Evolutionary conservation across 2,888 invertebrate species (phyloP).

Genomic region (Lasioglossum morio): DNA sequence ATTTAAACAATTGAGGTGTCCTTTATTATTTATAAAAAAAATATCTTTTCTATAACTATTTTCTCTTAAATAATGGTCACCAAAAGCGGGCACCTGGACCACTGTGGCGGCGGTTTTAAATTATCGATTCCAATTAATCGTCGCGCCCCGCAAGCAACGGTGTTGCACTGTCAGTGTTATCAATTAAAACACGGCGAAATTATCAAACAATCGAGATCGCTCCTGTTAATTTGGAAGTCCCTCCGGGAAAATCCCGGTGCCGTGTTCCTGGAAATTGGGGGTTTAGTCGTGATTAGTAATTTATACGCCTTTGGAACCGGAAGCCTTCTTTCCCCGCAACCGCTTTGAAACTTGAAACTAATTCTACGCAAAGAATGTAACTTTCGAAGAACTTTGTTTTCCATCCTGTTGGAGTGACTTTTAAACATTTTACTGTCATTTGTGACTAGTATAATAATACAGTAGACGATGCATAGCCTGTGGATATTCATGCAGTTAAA

Average conservation of each 20-base stretch:
- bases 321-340: not conserved
- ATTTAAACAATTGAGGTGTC: too few species aligned
- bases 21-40: too few species aligned
- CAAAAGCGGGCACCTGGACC: too few species aligned
- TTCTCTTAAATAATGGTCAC: too few species aligned
- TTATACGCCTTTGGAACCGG: not conserved
- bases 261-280: not conserved
- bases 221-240: not conserved
- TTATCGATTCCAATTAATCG: slow-evolving; percentile 43
- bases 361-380: not conserved
- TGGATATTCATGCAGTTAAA: not conserved
- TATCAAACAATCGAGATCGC: not conserved
- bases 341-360: not conserved
- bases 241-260: not conserved
- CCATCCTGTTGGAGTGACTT: not conserved
- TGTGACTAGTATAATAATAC: not conserved
- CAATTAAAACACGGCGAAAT: slow-evolving; percentile 3
- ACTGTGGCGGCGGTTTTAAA: not conserved
- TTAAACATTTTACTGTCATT: not conserved
- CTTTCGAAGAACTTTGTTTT: not conserved
- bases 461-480: not conserved
- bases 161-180: not conserved
- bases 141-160: not conserved
- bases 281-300: not conserved
- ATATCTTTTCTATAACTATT: too few species aligned